Base-by-base conservation (phyloP, 2,888 invertebrate genomes). In the Drosophila incognita region DNA sequence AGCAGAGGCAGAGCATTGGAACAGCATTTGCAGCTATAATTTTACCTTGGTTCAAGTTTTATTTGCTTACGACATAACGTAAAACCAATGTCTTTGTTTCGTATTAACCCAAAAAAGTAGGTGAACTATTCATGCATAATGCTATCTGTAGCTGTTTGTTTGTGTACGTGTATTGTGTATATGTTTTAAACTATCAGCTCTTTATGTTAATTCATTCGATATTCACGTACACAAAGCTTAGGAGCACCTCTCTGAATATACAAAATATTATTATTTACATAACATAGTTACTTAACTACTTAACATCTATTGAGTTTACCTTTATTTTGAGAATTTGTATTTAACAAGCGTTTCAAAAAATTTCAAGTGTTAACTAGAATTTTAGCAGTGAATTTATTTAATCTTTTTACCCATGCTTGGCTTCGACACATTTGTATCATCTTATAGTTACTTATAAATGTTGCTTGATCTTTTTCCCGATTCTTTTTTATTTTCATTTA, bases 41-140 rank as follows among this genome's bases (percentile, higher is more conserved):
- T 72, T 24, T 70, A 83, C 84, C 79, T 76, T 86, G 83, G 86
- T 84, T 76, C 61, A 71, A 82, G 38, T 71, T 72, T 59, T 67
- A 84, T 63, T 69, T 71, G 60, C 58, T 80, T 77, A 79, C 63
- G 54, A 71, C 67, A 80, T 64, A 49, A 53, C 18, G 40, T 33
- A 52, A 65, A 40, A 29, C 36, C 21, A 59, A 54, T 42, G 48
- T 27, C 53, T 63, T 70, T 75, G 75, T 70, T 63, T 48, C 36
- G 33, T 24, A 27, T 48, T 40, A 36, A 48, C 36, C 46, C 51
- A 49, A 49, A 76, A 76, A 76, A 63, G 21, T 62, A 58, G 38
- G 61, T 57, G 42, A 75, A 40, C 58, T 51, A 27, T 38, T 69
- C 49, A 61, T 70, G 49, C 31, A 38, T 62, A 48, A 46, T 38